Base-by-base conservation (phyloP, 2,888 invertebrate species). In the Dicycla oo region DNA sequence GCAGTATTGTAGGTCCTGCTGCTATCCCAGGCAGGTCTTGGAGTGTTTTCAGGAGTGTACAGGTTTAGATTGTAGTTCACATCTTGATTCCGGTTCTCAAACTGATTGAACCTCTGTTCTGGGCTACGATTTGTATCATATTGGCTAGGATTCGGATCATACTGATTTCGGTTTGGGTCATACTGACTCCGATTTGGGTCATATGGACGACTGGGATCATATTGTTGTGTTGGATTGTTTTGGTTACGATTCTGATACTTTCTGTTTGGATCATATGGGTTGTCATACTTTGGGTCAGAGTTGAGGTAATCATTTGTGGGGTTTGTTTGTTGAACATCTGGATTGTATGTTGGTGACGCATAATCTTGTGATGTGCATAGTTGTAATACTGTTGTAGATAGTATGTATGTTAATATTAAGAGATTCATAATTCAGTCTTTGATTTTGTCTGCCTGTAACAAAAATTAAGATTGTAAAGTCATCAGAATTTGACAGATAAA, bases 351-450 rank as follows among this genome's bases (percentile, higher is more conserved):
- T 13, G 94, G 93, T 30, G 88, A 89, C 0, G 82, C 88, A 80
- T 95, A 94, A 61, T 96, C 95, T 86, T 95, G 94, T 67, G 93
- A 89, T 67, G 74, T 76, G 80, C 93, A 91, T 87, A 90, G 71
- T 76, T 91, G 87, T 83, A 92, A 78, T 83, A 94, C 73, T 83
- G 89, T 76, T 80, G 83, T 82, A 71, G 86, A 83, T 86, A 91
- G 65, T 85, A 91, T 86, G 73, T 82, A 88, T 71, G 83, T 82
- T 85, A 90, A 81, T 79, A 88, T 71, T 88, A 90, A 88, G 92
- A 93, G 92, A 94, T 94, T 95, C 95, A 95, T 96, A 83, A 77
- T 93, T 93, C 92, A 94, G 93, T 93, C 93, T 94, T 92, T 73
- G 73, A 78, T 81, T 84, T 83, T 73, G 69, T 60, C 66, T 81